Evolutionary conservation across 2,888 invertebrate species (phyloP).

Genomic region (Hartigia nigra): DNA sequence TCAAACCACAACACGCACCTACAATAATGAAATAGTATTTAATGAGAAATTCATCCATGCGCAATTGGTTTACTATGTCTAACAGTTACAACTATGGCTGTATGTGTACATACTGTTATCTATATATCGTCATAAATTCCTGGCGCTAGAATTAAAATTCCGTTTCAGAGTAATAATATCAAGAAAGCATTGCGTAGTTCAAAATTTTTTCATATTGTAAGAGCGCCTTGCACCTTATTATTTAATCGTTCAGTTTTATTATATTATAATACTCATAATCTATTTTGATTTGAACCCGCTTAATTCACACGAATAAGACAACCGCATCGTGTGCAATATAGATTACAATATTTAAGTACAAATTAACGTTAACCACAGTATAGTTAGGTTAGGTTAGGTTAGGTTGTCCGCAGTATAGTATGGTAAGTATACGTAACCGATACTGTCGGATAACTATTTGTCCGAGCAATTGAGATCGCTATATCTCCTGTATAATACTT

Average conservation of each 20-base stretch:
- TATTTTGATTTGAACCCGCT: background rate
- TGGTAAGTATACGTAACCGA: background rate
- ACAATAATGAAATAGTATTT: background rate
- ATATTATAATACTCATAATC: background rate
- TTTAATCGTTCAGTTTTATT: background rate
- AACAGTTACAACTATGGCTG: background rate
- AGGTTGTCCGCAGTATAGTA: background rate
- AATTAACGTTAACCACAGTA: background rate
- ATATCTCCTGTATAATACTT: background rate
- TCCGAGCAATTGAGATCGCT: background rate
- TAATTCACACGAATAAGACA: background rate
- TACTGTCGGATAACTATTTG: background rate
- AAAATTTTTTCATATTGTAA: background rate
- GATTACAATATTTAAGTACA: background rate
- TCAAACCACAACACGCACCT: background rate
- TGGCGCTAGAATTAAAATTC: no score
- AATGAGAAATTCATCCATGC: background rate
- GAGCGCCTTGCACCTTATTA: background rate
- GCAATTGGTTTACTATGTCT: background rate
- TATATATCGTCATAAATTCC: background rate
- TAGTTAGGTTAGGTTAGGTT: background rate
- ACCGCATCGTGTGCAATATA: background rate
- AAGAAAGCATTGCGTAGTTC: background rate
- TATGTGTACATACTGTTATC: background rate
- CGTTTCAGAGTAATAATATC: no score